Conservation (phyloP, 2,113 vertebrate species). For the Entomyzon cyanotis region DNA sequence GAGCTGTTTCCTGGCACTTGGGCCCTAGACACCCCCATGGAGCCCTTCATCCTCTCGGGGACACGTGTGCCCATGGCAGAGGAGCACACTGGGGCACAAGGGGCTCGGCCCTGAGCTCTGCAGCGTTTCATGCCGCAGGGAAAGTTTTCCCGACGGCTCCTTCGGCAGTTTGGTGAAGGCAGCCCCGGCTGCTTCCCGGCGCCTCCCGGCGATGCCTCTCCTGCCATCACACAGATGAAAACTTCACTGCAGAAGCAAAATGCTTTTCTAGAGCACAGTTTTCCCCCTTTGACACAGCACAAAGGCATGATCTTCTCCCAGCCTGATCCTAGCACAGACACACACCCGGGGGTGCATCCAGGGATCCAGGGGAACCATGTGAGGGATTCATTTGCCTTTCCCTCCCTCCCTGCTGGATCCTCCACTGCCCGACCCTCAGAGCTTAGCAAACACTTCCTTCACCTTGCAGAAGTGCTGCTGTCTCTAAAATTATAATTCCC, state of each 20-base stretch:
- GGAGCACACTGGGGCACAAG: neutral
- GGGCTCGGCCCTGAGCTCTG: neutral
- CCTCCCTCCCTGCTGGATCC: neutral
- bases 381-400: neutral
- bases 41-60: accelerated
- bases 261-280: neutral
- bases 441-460: neutral
- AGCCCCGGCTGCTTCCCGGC: neutral
- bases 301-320: neutral
- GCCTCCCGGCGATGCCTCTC: neutral
- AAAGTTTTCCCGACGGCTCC: neutral
- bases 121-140: accelerated
- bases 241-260: neutral
- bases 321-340: neutral
- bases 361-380: neutral
- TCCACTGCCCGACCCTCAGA: neutral
- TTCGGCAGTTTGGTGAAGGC: accelerated
- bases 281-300: neutral
- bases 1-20: neutral
- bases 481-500: neutral
- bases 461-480: neutral
- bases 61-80: neutral
- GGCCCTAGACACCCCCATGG: accelerated
- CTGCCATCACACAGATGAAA: neutral
- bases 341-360: neutral